Evolutionary conservation across 2,113 vertebrate genomes (phyloP).

Genomic region (Calidris pugnax): DNA sequence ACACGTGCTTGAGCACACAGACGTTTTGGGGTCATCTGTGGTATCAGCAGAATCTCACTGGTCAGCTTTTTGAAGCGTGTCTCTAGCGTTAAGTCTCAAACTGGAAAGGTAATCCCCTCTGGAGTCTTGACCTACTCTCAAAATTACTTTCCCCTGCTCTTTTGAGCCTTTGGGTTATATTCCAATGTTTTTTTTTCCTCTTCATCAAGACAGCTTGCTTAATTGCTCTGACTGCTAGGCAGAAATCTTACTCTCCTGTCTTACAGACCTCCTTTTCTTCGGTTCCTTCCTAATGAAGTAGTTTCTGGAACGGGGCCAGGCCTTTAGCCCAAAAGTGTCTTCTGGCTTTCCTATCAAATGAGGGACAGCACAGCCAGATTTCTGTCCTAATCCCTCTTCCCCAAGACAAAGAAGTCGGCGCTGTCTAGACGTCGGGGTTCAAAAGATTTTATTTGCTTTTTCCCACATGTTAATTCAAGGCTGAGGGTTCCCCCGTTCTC

Average conservation of each 20-base stretch:
- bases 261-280: conserved; percentile 5
- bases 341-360: background rate
- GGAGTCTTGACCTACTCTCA: conserved; percentile 45
- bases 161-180: conserved; percentile 10
- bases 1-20: background rate
- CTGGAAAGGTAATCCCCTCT: background rate
- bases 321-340: conserved; percentile 5
- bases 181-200: background rate
- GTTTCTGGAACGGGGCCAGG: conserved; percentile 35
- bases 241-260: conserved; percentile 1
- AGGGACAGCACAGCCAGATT: background rate
- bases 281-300: background rate
- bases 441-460: background rate
- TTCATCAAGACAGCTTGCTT: background rate
- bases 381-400: conserved; percentile 36
- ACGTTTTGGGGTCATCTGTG: background rate
- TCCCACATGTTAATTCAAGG: background rate
- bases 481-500: background rate
- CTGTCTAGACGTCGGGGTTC: background rate
- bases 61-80: background rate
- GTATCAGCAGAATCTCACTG: background rate
- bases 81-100: conserved; percentile 13
- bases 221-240: conserved; percentile 41
- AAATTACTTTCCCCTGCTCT: conserved; percentile 22
- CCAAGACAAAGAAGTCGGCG: background rate